Conservation (phyloP, 2,797 vertebrate species). For the Liparis tanakae region DNA sequence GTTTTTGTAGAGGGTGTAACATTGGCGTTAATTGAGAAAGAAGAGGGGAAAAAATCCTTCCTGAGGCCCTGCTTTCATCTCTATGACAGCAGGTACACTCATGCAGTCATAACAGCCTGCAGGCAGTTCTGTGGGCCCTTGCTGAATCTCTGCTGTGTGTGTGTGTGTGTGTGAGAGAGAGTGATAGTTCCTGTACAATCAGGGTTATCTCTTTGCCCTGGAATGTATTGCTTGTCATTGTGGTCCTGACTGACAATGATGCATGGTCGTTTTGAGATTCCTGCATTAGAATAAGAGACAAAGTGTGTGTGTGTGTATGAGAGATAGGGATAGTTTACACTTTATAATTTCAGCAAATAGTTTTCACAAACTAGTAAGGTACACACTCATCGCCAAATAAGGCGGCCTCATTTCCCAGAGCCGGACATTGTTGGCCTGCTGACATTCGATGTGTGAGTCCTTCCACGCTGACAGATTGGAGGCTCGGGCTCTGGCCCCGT, state of each 20-base stretch:
- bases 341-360: constrained; percentile 25
- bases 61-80: constrained; percentile 84
- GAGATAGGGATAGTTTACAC: background rate
- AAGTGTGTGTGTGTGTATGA: background rate
- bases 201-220: constrained; percentile 73
- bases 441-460: constrained; percentile 72
- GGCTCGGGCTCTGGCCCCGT: constrained; percentile 31
- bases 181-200: constrained; percentile 62
- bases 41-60: constrained; percentile 60
- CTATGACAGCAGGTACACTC: constrained; percentile 77
- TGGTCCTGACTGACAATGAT: constrained; percentile 54
- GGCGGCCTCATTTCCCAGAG: constrained; percentile 54
- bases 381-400: constrained; percentile 59
- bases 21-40: constrained; percentile 81
- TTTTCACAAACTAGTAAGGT: constrained; percentile 46
- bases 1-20: constrained; percentile 84
- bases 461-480: constrained; percentile 67
- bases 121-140: constrained; percentile 65
- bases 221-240: constrained; percentile 75
- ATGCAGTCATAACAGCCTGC: constrained; percentile 80
- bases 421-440: constrained; percentile 62
- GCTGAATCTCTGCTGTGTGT: background rate
- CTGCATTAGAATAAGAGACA: constrained; percentile 13
- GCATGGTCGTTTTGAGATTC: constrained; percentile 39
- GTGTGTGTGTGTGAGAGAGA: constrained; percentile 26